phyloP scores from a whole-genome alignment of 2,797 vertebrate genomes.

The Pachyuromys duprasi region DNA sequence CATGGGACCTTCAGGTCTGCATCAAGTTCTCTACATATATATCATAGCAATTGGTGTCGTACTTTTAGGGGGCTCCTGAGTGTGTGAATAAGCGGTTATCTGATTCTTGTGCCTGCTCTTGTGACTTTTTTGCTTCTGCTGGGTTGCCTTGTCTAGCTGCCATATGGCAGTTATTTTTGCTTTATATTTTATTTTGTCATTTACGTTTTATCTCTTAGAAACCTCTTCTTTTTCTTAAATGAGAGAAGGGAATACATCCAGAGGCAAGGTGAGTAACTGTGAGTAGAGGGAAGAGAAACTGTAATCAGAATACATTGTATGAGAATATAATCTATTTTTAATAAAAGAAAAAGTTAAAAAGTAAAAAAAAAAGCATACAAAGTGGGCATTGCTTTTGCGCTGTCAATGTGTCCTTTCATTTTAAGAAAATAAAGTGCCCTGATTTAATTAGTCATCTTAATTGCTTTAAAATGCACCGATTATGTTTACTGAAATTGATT shows the following conservation, averaged over 20 bases:
- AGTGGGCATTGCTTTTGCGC: not conserved
- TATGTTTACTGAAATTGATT: conserved; percentile 45
- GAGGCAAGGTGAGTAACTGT: not conserved
- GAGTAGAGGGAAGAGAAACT: not conserved
- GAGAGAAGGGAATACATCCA: not conserved
- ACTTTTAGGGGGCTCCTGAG: not conserved
- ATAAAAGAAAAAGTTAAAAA: not conserved
- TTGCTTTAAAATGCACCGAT: not conserved
- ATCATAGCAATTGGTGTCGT: too few relatives aligned
- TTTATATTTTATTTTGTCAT: not conserved
- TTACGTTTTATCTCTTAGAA: not conserved
- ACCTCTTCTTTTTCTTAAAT: too few relatives aligned
- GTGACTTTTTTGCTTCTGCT: not conserved
- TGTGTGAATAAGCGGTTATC: not conserved
- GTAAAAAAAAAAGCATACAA: not conserved
- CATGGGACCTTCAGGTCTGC: too few relatives aligned
- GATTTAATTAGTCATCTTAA: conserved; percentile 65
- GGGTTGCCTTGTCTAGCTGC: not conserved
- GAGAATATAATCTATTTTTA: not conserved
- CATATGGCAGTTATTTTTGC: not conserved
- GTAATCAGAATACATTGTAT: too few relatives aligned
- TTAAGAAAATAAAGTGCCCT: not conserved
- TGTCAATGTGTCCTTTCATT: conserved; percentile 20
- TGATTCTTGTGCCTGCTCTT: not conserved
- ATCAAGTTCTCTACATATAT: not conserved